A percentile compares a stretch with the other conserved stretches of the same genome.
These are phyloP conservation scores for Hemaris fuciformis DNA, from an alignment of 2,888 invertebrate species.

Conservation along the genomic window DNA sequence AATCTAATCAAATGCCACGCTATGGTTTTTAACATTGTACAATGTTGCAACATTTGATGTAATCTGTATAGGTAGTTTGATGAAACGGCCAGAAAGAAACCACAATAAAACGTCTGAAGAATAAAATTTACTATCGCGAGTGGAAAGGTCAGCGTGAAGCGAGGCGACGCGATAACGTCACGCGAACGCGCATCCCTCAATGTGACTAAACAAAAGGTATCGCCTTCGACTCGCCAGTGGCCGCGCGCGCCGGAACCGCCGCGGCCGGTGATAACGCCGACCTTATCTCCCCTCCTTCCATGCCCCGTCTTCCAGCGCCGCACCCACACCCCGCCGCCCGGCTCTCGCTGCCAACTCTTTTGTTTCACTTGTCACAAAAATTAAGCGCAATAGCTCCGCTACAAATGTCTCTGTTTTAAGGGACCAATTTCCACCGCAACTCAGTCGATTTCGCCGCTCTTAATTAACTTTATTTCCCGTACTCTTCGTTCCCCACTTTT, in stretches of 20 bases:
- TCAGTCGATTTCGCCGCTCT: conserved; percentile 81
- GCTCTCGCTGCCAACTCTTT: conserved; percentile 73
- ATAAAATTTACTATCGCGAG: conserved; percentile 73
- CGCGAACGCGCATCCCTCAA: conserved; percentile 76
- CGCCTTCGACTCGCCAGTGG: conserved; percentile 76
- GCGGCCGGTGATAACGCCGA: conserved; percentile 67
- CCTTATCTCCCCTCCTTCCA: conserved; percentile 67
- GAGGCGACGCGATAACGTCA: conserved; percentile 73
- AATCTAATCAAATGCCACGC: conserved; percentile 12
- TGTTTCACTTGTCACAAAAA: conserved; percentile 82
- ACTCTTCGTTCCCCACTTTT: conserved; percentile 77
- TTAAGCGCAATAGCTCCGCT: conserved; percentile 80
- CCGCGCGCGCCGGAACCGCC: conserved; percentile 66
- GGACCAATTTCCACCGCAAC: conserved; percentile 80
- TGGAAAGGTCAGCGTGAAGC: conserved; percentile 69
- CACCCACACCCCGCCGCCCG: conserved; percentile 44
- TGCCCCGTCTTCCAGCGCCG: conserved; percentile 32
- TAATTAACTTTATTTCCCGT: conserved; percentile 82
- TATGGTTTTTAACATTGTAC: conserved; percentile 16
- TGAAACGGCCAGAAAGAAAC: conserved; percentile 48
- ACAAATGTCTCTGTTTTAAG: conserved; percentile 81
- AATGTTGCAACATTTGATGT: conserved; percentile 30
- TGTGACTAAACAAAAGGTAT: conserved; percentile 78
- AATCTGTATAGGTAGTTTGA: conserved; percentile 55
- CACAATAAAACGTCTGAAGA: conserved; percentile 65